phyloP scores from a whole-genome alignment of 2,797 vertebrate genomes.

The Coreius guichenoti region DNA sequence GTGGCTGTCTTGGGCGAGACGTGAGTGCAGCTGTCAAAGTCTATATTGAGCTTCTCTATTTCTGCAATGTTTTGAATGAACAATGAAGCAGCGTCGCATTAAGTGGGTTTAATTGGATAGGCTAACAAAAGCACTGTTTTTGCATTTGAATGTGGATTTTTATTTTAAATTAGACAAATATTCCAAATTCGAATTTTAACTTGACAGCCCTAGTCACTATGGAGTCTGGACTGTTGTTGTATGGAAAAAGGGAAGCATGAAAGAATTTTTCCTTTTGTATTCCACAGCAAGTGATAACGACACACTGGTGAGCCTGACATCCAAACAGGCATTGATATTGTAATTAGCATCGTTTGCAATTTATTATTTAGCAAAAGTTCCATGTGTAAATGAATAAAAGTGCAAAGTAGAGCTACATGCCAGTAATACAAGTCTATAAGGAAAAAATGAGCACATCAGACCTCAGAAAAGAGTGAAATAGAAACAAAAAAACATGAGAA shows the following conservation, averaged over 20 bases:
- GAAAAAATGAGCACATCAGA: background rate
- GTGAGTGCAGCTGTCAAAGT: no score
- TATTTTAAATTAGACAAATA: background rate
- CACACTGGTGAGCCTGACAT: background rate
- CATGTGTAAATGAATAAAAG: slow-evolving; percentile 2
- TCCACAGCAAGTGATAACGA: background rate
- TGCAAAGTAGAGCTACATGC: background rate
- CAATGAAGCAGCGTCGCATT: no score
- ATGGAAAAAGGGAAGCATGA: background rate
- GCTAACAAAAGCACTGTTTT: background rate
- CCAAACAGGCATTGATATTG: background rate
- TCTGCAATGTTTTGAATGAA: no score
- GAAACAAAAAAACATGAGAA: slow-evolving; percentile 31
- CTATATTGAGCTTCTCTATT: no score
- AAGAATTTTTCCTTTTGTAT: background rate
- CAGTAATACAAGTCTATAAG: background rate
- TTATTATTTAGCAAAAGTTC: background rate
- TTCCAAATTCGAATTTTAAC: rapidly evolving
- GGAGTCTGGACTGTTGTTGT: background rate
- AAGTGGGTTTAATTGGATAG: no score
- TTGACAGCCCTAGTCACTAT: background rate
- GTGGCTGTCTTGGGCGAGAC: no score
- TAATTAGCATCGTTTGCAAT: background rate
- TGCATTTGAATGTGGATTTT: background rate
- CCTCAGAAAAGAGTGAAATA: slow-evolving; percentile 1